Evolutionary conservation across 2,888 invertebrate species (phyloP), one percentile per base, ranked within the genome.

Genomic region (Cyrtodaria siliqua): DNA sequence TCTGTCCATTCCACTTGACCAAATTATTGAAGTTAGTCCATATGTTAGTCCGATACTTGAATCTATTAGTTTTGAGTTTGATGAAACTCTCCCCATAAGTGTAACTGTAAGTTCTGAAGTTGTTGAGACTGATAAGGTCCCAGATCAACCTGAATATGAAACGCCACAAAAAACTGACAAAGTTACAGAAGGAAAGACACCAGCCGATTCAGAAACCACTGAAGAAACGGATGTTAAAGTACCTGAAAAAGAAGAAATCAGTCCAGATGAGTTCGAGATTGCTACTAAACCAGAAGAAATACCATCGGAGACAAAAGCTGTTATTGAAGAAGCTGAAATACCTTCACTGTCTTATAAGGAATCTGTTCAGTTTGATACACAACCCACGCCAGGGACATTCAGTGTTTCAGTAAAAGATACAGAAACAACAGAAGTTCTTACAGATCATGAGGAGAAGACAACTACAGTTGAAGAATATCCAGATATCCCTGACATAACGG

Each of bases 21-120:
- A 71, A 61, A 75, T 72, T 66, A 77, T 68, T 42, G 74, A 74
- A 72, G 68, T 74, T 29, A 68, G 67, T 55, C 26, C 59, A 16
- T 29, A 38, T 16, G 68, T 63, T 72, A 72, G 66, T 59, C 72
- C 75, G 44, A 50, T 70, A 23, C 38, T 52, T 26, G 71, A 76
- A 66, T 50, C 69, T 38, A 26, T 67, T 50, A 79, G 79, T 55
- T 64, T 72, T 61, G 72, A 79, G 68, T 27, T 44, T 44, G 6
- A 4, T 4, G 44, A 44, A 44, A 33, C 4, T 8, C 33, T 33
- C 12, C 33, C 33, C 4, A 12, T 33, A 33, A 33, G 6, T 33
- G 33, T 33, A 33, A 33, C 33, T 33, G 56, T 42, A 33, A 59
- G 20, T 52, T 33, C 44, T 29, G 23, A 18, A 33, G 33, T 57